Base-by-base conservation (phyloP, 2,113 vertebrate genomes). In the Mus spicilegus region DNA sequence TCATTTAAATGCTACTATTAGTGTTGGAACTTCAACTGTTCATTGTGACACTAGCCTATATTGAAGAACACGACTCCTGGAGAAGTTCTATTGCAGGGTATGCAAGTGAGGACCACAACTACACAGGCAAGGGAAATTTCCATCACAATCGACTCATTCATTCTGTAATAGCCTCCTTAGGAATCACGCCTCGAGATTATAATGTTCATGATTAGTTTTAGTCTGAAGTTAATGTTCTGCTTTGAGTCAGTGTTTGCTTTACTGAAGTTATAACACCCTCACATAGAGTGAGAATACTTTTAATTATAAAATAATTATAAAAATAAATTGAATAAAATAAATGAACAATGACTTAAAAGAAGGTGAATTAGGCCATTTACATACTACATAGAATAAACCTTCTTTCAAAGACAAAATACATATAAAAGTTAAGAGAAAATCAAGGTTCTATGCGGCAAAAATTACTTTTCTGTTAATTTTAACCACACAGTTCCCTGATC, bases 301-400 rank as follows among this genome's bases (percentile, higher is more conserved):
- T 98, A 97, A 97, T 98, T 98, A 98, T 97, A 98, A 98, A 98
- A 98, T 98, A 98, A 98, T 98, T 98, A 97, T 97, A 97, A 97
- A 97, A 98, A 96, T 97, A 98, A 98, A 98, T 98, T 97, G 96
- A 97, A 97, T 97, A 92, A 97, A 96, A 96, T 97, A 96, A 97
- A 82, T 90, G 95, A 97, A 97, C 94, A 97, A 97, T 95, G 95
- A 94, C 77, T 82, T 82, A 93, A 97, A 97, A 82, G 95, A 80
- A 96, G 94, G 96, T 97, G 89, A 97, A 98, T 97, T 89, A 96
- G 95, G 78, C 70, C 92, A 95, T 97, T 97, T 95, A 97, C 97
- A 96, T 90, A 92, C 93, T 92, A 96, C 92, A 93, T 36, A 97
- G 80, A 95, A 36, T 82, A 93, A 76, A 77, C 1, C 88, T 96